Evolutionary conservation across 2,888 invertebrate genomes (phyloP), one percentile per base, ranked within the genome.

Genomic region (Macaria liturata): DNA sequence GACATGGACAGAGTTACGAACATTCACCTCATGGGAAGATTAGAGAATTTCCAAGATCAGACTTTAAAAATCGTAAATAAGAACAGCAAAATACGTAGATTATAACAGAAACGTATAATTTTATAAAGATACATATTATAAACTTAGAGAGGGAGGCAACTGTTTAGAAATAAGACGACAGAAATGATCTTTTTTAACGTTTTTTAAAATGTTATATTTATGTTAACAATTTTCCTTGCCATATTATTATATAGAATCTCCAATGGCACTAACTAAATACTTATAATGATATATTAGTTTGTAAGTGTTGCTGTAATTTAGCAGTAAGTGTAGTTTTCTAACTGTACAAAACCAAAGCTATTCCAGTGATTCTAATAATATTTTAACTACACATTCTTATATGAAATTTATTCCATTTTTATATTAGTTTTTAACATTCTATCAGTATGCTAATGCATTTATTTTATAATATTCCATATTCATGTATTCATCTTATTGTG

Each of bases 341-440:
- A 66, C 67, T 54, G 45, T 54, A 61, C 55, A 66, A 77, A 66
- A 75, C 83, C 83, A 83, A 83, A 83, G 83, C 69, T 74, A 71
- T 67, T 61, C 48, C 61, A 57, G 54, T 64, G 61, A 51, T 62
- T 58, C 49, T 62, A 57, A n/a, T 42, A 42, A 42, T 42, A n/a
- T 45, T 51, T 39, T 51, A 44, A 59, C 57, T 49, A 57, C 54
- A 60, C 57, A 59, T 64, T 62, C 50, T 64, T 64, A 46, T 37
- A 42, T n/a, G n/a, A n/a, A 56, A 49, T 5, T 32, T 46, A 60
- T 60, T 60, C 55, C 55, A 60, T 49, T 52, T 39, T 51, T 42
- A 34, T 47, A 46, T 46, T 54, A 47, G 47, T 46, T 46, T 31
- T n/a, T 49, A 30, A 31, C 34, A 44, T 32, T 48, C 20, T 50